Base-by-base conservation (phyloP, 2,888 invertebrate species). In the Tetragnatha montana region DNA sequence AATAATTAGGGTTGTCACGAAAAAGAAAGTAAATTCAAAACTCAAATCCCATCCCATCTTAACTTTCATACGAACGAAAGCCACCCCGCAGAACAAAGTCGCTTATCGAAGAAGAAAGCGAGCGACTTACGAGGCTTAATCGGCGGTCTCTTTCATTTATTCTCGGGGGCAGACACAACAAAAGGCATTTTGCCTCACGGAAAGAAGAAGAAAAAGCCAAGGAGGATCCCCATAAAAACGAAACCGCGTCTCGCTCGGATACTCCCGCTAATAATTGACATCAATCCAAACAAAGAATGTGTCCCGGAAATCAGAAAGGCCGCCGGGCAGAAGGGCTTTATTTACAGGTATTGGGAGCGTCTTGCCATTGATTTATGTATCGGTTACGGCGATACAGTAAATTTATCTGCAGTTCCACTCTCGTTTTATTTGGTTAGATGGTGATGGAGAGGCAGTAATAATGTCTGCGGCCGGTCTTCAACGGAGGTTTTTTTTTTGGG, bases 181-280 rank as follows among this genome's bases (percentile, higher is more conserved):
- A 78, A 78, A 85, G 60, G 35, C 68, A n/a, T 70, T 51, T 71
- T 69, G 35, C 68, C 7, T 4, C 17, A 60, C 4, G 17, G 60
- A 35, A 35, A 35, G 35, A 35, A 35, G 35, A 35, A 60, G 14
- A 60, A 60, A 60, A 60, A 60, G 75, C 47, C 35, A 81, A 81
- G 85, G 85, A 89, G 35, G 35, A 35, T 35, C 35, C 81, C 85
- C 75, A 70, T 71, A 81, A 89, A 85, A 89, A 89, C 71, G 89
- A 89, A 89, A 89, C 89, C 89, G 85, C 85, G 89, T 85, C 89
- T 85, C 85, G 81, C 85, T 89, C 85, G 81, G 89, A 22, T 85
- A 70, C 76, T 74, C 81, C 17, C 80, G 76, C 51, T 89, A 89
- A 89, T 89, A 89, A 89, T 85, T 89, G 89, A 85, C 89, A 89